Evolutionary conservation across 2,797 vertebrate genomes (phyloP), one percentile per base, ranked within the genome.

Genomic region (Lepilemur septentrionalis): DNA sequence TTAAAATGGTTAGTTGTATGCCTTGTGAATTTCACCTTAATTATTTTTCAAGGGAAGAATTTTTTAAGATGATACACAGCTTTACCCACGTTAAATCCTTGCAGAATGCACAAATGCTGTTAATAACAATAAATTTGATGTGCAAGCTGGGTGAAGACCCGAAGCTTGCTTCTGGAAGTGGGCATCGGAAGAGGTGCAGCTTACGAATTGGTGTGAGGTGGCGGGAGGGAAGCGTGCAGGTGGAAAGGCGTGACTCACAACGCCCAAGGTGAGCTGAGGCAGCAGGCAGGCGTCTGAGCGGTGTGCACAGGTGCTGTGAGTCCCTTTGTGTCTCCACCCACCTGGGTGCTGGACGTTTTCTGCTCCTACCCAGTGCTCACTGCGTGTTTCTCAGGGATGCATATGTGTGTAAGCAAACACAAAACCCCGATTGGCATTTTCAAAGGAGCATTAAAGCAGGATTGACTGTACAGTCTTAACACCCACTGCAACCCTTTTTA

Each of bases 301-400:
- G 38, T 2, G 48, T 63, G 9, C 15, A 0, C 1, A 0, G 4
- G 30, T 0, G 2, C 35, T n/a, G 11, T 48, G 41, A 25, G 6
- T 1, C 14, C 13, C 28, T 4, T 0, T 4, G 2, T 0, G 4
- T 10, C 70, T 57, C 70, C 2, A 1, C 17, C 4, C 4, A 0
- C 18, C 25, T 0, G 35, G 23, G 57, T 17, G 23, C 81, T n/a
- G 61, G 25, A 25, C 10, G 10, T 61, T 8, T 14, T 35, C 55
- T 78, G 4, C 23, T 35, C n/a, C 7, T 8, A 0, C 10, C 70
- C 4, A 13, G 22, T 0, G 3, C 20, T 85, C 6, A 1, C 55
- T 6, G 0, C 2, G 4, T 9, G 55, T 61, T 48, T 52, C 38
- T 11, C 78, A 11, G 23, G 38, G 78, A 38, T 20, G 41, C 41